Conservation (phyloP, 2,113 vertebrate genomes). For the Martes martes region DNA sequence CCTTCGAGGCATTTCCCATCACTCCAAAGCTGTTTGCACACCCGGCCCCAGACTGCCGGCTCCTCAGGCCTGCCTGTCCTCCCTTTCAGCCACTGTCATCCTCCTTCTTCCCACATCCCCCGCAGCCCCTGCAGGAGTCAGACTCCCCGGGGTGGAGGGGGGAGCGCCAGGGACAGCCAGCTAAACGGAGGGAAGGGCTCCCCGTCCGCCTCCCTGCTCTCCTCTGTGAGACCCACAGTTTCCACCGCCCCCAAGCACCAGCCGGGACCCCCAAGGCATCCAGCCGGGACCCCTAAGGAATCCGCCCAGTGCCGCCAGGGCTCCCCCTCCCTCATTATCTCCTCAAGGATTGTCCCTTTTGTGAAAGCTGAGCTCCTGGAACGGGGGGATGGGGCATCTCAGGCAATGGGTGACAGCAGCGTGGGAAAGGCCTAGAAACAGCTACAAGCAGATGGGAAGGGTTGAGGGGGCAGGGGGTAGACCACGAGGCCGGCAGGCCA, state of each 20-base stretch:
- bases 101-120: neutral
- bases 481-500: neutral
- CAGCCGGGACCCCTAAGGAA: accelerated
- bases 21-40: neutral
- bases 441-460: neutral
- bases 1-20: constrained; percentile 69
- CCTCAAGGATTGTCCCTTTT: neutral
- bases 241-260: accelerated
- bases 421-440: neutral
- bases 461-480: neutral
- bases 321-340: neutral
- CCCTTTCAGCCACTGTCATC: neutral
- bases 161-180: accelerated
- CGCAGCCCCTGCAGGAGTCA: neutral
- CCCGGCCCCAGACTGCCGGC: neutral
- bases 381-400: neutral
- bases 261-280: neutral
- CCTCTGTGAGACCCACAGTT: neutral
- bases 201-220: neutral
- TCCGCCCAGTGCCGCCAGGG: accelerated
- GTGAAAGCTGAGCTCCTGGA: neutral
- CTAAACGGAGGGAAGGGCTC: accelerated
- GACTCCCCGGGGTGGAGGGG: neutral
- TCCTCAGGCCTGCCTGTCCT: neutral
- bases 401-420: neutral